These are phyloP conservation scores for Lepas anatifera DNA, from an alignment of 2,888 invertebrate species.

Conservation along the genomic window DNA sequence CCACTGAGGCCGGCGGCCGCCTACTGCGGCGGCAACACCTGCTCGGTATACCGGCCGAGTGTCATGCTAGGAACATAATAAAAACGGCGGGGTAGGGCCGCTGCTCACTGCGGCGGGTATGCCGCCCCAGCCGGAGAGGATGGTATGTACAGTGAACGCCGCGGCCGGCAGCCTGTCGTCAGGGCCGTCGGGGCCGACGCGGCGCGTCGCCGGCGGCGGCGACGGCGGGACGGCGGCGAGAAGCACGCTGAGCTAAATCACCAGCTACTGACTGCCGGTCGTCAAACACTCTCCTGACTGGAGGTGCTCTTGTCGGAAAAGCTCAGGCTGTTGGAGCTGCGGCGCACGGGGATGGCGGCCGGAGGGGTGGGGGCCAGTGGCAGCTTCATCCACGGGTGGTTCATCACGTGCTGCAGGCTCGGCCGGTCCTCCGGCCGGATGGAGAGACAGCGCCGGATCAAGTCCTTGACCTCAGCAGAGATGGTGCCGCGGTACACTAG, in stretches of 20 bases:
- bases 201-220: background rate
- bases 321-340: background rate
- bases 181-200: background rate
- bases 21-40: background rate
- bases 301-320: constrained; percentile 12
- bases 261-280: constrained; percentile 16
- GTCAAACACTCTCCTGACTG: constrained; percentile 18
- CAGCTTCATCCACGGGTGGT: constrained; percentile 40
- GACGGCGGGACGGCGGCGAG: background rate
- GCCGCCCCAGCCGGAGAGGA: too few species aligned
- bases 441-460: constrained; percentile 41
- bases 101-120: background rate
- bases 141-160: constrained; percentile 7
- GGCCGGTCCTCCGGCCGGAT: constrained; percentile 39
- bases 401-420: constrained; percentile 39
- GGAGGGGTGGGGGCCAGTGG: background rate
- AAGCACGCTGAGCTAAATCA: constrained; percentile 15
- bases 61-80: background rate
- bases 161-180: too few species aligned
- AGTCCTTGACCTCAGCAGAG: constrained; percentile 39
- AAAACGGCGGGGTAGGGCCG: background rate
- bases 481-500: constrained; percentile 29
- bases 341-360: background rate
- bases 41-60: background rate
- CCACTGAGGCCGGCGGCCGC: background rate